Conservation (phyloP, 2,888 invertebrate species). For the Ephialtes manifestator region DNA sequence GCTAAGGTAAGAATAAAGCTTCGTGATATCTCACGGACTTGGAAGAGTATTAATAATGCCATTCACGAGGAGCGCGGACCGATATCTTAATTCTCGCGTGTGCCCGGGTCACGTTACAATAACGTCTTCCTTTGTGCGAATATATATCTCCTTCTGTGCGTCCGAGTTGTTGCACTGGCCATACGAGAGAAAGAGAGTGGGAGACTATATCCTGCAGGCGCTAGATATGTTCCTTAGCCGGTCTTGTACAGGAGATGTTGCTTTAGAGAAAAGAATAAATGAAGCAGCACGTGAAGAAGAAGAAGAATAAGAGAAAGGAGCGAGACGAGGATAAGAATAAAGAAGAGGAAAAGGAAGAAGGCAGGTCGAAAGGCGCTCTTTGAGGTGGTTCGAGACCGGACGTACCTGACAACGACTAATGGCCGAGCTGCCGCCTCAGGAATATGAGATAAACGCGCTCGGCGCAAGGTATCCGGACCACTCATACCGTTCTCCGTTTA, state of each 20-base stretch:
- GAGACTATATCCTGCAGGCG: conserved; percentile 41
- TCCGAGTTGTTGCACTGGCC: conserved; percentile 71
- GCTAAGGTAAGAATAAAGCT: conserved; percentile 44
- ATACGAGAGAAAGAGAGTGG: conserved; percentile 27
- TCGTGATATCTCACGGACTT: conserved; percentile 44
- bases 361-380: conserved; percentile 75
- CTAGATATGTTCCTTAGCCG: conserved; percentile 28
- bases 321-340: conserved; percentile 46
- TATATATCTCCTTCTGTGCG: conserved; percentile 26
- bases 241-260: conserved; percentile 57
- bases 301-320: conserved; percentile 23
- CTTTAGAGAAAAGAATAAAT: conserved; percentile 56
- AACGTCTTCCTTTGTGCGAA: conserved; percentile 78
- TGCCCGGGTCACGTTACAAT: conserved; percentile 80
- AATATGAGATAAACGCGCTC: conserved; percentile 80
- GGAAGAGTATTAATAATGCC: conserved; percentile 77
- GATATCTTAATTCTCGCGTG: conserved; percentile 83
- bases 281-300: background rate
- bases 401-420: conserved; percentile 84
- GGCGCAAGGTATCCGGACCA: conserved; percentile 70
- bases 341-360: conserved; percentile 66
- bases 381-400: conserved; percentile 77
- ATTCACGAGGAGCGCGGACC: conserved; percentile 74
- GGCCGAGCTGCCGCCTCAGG: conserved; percentile 77
- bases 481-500: conserved; percentile 80